Conservation (phyloP, 2,888 invertebrate genomes). For the Capitulum mitella region DNA sequence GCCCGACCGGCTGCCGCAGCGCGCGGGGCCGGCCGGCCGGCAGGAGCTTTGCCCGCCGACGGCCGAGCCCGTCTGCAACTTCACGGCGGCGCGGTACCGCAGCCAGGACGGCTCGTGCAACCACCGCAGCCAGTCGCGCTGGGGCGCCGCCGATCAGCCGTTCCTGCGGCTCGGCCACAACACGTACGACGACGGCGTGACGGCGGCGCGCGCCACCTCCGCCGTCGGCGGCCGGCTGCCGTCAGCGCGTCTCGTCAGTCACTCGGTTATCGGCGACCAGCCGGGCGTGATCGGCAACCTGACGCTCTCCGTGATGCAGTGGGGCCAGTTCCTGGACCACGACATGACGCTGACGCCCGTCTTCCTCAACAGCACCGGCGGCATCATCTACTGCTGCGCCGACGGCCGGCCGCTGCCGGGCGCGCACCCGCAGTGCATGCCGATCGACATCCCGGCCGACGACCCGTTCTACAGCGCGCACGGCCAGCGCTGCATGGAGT, state of each 20-base stretch:
- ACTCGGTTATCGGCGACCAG: constrained; percentile 52
- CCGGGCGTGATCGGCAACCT: constrained; percentile 58
- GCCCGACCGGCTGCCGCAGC: background rate
- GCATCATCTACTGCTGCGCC: background rate
- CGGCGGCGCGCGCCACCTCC: constrained; percentile 48
- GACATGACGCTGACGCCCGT: constrained; percentile 35
- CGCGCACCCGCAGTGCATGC: constrained; percentile 58
- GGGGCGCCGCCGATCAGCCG: constrained; percentile 74
- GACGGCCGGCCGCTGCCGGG: background rate
- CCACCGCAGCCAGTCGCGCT: constrained; percentile 64
- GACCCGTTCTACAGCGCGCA: constrained; percentile 52
- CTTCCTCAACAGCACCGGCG: background rate
- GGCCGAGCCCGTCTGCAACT: constrained; percentile 27
- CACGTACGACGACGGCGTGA: constrained; percentile 34
- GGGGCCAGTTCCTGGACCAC: constrained; percentile 36
- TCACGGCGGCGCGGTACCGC: constrained; percentile 43
- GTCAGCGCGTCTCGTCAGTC: constrained; percentile 66
- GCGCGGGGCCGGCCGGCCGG: background rate
- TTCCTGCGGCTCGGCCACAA: constrained; percentile 48
- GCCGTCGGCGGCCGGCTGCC: constrained; percentile 50
- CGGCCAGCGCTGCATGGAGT: constrained; percentile 13
- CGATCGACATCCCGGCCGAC: constrained; percentile 53
- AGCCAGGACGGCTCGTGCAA: constrained; percentile 74
- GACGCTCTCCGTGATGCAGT: constrained; percentile 54
- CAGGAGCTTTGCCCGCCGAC: background rate